Conservation (phyloP, 2,113 vertebrate species). For the Raphicerus campestris region DNA sequence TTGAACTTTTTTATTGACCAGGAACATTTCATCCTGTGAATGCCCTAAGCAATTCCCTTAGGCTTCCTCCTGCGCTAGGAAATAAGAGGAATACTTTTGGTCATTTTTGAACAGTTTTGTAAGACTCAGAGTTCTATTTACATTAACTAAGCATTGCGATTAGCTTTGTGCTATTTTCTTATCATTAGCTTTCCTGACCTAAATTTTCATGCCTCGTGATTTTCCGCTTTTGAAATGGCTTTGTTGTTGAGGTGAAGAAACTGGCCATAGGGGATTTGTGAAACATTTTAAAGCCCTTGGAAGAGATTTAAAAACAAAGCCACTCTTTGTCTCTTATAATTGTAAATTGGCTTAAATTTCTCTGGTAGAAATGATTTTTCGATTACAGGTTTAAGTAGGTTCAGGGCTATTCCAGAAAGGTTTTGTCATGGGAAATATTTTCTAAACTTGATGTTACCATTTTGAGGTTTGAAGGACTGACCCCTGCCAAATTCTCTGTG, state of each 20-base stretch:
- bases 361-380: not conserved
- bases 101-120: not conserved
- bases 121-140: not conserved
- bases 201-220: conserved; percentile 14
- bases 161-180: not conserved
- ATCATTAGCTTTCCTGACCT: not conserved
- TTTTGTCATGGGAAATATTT: not conserved
- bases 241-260: conserved; percentile 8
- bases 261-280: not conserved
- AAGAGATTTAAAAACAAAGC: not conserved
- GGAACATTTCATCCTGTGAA: not conserved
- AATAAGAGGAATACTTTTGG: not conserved
- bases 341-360: not conserved
- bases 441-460: not conserved
- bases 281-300: not conserved
- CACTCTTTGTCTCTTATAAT: not conserved
- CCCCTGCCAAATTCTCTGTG: not conserved
- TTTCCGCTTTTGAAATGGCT: conserved; percentile 31
- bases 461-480: not conserved
- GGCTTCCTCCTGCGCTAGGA: not conserved
- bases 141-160: not conserved
- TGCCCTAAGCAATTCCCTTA: not conserved
- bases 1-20: not conserved
- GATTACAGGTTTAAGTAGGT: not conserved
- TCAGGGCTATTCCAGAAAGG: not conserved